Conservation (phyloP, 1,140 invertebrate genomes). For the Drosophila pseudoobscura region DNA sequence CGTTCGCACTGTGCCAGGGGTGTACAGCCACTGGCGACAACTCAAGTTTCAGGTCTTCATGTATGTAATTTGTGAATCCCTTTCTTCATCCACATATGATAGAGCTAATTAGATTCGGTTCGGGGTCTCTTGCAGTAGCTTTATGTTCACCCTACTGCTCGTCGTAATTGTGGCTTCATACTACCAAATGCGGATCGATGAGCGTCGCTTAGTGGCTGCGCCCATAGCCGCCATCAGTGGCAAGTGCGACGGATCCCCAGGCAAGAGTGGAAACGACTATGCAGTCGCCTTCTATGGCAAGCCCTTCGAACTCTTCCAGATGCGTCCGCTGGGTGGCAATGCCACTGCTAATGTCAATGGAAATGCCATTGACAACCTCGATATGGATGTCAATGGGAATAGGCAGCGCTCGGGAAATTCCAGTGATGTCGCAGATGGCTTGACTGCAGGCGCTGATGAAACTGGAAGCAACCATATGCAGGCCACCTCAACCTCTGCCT, state of each 20-base stretch:
- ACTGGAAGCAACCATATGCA: not conserved
- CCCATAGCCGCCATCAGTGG: constrained; percentile 76
- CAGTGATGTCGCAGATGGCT: not conserved
- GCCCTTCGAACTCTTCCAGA: constrained; percentile 78
- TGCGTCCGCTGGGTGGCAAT: constrained; percentile 67
- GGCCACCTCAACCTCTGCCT: constrained; percentile 23
- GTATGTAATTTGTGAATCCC: constrained; percentile 84
- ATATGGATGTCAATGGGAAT: constrained; percentile 35
- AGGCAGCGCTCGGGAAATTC: constrained; percentile 28
- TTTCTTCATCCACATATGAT: not conserved
- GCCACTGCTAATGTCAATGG: constrained; percentile 54
- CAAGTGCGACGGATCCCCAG: constrained; percentile 51
- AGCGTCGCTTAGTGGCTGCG: constrained; percentile 47
- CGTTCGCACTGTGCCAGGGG: constrained; percentile 88
- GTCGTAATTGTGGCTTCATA: constrained; percentile 74
- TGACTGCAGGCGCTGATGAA: constrained; percentile 2
- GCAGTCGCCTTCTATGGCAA: constrained; percentile 64
- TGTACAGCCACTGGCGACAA: constrained; percentile 87
- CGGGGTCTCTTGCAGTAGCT: constrained; percentile 54
- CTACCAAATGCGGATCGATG: constrained; percentile 68
- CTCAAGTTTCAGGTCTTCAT: constrained; percentile 88
- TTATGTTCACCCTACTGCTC: constrained; percentile 65
- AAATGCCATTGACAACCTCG: not conserved
- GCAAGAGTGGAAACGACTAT: constrained; percentile 25
- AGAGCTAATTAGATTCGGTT: not conserved